These are phyloP conservation scores for Formica aserva DNA, from an alignment of 2,888 invertebrate species.

Conservation along the genomic window DNA sequence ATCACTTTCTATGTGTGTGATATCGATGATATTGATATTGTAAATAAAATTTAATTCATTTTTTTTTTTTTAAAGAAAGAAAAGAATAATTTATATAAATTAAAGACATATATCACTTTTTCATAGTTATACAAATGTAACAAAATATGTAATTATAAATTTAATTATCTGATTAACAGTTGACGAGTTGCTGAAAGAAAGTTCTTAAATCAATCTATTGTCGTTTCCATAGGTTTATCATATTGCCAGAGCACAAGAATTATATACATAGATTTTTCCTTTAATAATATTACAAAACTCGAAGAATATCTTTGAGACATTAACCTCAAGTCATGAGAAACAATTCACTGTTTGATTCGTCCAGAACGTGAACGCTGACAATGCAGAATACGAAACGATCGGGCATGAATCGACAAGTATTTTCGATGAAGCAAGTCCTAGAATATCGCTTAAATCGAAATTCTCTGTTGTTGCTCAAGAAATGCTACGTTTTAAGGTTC, in stretches of 20 bases:
- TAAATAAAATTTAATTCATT: slow-evolving; percentile 39
- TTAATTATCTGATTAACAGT: not conserved
- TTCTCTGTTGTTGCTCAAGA: slow-evolving; percentile 1
- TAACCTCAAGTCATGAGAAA: slow-evolving; percentile 60
- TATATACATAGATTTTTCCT: slow-evolving; percentile 10
- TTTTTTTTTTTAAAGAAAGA: not conserved
- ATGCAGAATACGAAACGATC: slow-evolving; percentile 42
- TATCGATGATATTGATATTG: slow-evolving; percentile 48
- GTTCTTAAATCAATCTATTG: not conserved
- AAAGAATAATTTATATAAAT: not conserved
- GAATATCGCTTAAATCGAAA: slow-evolving; percentile 15
- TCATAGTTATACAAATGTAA: not conserved
- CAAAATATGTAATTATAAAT: not conserved
- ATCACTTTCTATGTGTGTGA: slow-evolving; percentile 65
- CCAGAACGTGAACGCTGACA: slow-evolving; percentile 56
- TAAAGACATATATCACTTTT: not conserved
- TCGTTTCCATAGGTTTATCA: not conserved
- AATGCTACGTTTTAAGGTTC: not conserved
- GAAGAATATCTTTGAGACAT: slow-evolving; percentile 56
- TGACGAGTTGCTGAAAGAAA: not conserved
- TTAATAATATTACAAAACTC: slow-evolving; percentile 2
- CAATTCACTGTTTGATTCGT: slow-evolving; percentile 57
- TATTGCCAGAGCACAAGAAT: not conserved
- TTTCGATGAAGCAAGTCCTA: not conserved
- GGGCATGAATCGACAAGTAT: slow-evolving; percentile 17